Base-by-base conservation (phyloP, 2,888 invertebrate genomes). In the Drosophila cracens region DNA sequence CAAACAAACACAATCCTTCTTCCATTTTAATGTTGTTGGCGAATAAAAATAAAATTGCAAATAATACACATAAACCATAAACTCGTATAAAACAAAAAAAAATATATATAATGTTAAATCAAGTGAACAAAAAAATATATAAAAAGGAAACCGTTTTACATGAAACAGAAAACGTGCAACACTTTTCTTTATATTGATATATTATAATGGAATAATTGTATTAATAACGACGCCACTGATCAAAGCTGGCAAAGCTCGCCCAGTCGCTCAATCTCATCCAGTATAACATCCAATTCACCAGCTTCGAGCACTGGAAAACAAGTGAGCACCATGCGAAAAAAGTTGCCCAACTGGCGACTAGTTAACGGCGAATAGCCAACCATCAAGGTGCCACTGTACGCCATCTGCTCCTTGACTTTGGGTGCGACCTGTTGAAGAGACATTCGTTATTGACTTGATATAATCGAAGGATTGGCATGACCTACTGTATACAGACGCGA, bases 321-420 rank as follows among this genome's bases (percentile, higher is more conserved):
- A 5, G 96, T 95, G 65, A 96, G 94, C 1, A 96, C 96, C 92
- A 97, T 94, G 16, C 97, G 94, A 91, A 97, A 96, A 92, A 97
- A 97, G 91, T 97, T 97, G 64, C 95, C 95, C 70, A 95, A 87
- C 7, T 94, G 93, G 54, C 95, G 95, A 76, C 94, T 94, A 2
- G 92, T 86, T 29, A 97, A 90, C 0, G 97, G 97, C 16, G 95
- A 95, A 87, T 97, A 97, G 0, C 96, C 96, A n/a, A 97, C 94
- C 96, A 97, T 96, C 46, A 97, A 89, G 0, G 94, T 93, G 0
- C 97, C 96, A 34, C 93, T 94, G 43, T 94, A 83, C 0, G 95
- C 95, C 93, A 97, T 94, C 4, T 94, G 93, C 83, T 96, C 96
- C 87, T 97, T 97, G 53, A 97, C 95, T 86, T 94, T 95, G 10